Conservation (phyloP, 2,797 vertebrate genomes). For the Streptopelia turtur region DNA sequence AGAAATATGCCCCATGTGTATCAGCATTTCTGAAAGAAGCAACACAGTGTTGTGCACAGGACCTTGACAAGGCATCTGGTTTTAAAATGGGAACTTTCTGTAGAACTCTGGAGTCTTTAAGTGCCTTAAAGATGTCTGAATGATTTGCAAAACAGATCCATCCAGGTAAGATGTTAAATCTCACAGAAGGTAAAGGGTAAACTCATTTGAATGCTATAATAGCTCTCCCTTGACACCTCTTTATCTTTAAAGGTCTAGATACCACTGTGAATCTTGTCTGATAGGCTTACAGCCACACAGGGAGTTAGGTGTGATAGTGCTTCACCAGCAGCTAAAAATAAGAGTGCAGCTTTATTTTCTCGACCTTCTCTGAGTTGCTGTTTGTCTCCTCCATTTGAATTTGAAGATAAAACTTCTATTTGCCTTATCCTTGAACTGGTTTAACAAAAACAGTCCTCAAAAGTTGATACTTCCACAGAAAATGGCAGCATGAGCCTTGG, state of each 20-base stretch:
- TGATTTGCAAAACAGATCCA: not conserved
- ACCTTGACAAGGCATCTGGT: not conserved
- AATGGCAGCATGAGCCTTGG: not conserved
- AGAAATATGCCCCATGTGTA: not conserved
- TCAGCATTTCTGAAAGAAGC: not conserved
- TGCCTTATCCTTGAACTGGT: not conserved
- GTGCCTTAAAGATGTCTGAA: not conserved
- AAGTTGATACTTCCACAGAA: not conserved
- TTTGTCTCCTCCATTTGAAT: not conserved
- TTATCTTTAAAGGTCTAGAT: slow-evolving; percentile 7
- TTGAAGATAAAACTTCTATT: not conserved
- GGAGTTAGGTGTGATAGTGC: not conserved
- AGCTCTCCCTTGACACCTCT: not conserved
- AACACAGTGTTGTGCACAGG: not conserved
- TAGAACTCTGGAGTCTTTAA: not conserved
- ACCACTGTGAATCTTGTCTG: slow-evolving; percentile 2
- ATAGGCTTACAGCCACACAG: not conserved
- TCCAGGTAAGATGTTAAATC: not conserved
- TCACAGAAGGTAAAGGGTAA: not conserved
- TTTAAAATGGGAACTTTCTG: not conserved
- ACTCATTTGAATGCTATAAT: not conserved
- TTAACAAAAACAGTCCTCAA: not conserved
- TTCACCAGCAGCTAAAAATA: not conserved
- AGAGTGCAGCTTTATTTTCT: not conserved
- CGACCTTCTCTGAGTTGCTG: not conserved